Base-by-base conservation (phyloP, 2,888 invertebrate genomes). In the Aleiodes alternator region DNA sequence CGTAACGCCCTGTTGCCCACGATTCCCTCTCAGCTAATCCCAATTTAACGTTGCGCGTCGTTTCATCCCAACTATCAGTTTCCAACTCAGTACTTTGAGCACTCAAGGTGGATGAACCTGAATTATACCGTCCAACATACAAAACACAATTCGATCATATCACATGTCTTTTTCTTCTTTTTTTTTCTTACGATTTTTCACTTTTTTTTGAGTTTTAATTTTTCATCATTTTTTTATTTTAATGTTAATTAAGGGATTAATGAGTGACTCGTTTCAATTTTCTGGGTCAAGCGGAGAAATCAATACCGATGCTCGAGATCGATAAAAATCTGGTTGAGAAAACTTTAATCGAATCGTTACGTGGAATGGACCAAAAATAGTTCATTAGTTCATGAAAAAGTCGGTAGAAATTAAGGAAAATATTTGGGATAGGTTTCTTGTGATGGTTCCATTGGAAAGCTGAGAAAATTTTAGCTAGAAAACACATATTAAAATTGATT, bases 31-130 rank as follows among this genome's bases (percentile, higher is more conserved):
- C 78, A 78, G 76, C 81, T 81, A 81, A 81, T 81, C 81, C 81
- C 81, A 81, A 81, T 81, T 81, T 81, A 81, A 81, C 81, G 81
- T 79, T 76, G 73, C 79, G 74, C 64, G 50, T 71, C 71, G 48
- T 59, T 71, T 48, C 48, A 50, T 23, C 48, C 59, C 71, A 50
- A 50, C 64, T 43, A 64, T 64, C 64, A 64, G 64, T 64, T 64
- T 64, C 64, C 64, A 64, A 48, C 43, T 48, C 64, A 64, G 64
- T 64, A 64, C 64, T 64, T 64, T 64, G 64, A 64, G 64, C 64
- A 48, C 59, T 43, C 48, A 23, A 64, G 64, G 64, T 64, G 64
- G 64, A 64, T 64, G 64, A 64, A 43, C 64, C 59, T 59, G 59
- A 59, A 59, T 59, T 34, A 69, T 51, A 69, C 6, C 43, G n/a